Percentiles rank a stretch among this genome's conserved stretches.
These are phyloP conservation scores for Neodiprion pinetum DNA, from an alignment of 1,140 invertebrate species.

Conservation along the genomic window DNA sequence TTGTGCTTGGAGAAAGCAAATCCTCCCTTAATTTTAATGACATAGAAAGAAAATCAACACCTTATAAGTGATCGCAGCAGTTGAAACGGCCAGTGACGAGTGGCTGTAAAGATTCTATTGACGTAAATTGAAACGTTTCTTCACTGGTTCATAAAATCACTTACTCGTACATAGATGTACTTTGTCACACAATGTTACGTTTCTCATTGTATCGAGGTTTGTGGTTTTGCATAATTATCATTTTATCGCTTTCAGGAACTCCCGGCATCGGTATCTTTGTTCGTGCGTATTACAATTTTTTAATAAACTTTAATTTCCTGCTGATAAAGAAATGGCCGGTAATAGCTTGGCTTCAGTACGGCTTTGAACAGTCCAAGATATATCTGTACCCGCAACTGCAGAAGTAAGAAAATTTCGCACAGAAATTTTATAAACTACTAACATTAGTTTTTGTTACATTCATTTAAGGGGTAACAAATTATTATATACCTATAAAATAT, in stretches of 20 bases:
- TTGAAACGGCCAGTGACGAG: background rate
- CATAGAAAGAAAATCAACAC: background rate
- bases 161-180: slow-evolving; percentile 18
- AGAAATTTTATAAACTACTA: too few species aligned
- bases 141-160: background rate
- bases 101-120: slow-evolving; percentile 12
- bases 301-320: slow-evolving; percentile 17
- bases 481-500: too few species aligned
- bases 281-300: slow-evolving; percentile 22
- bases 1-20: too few species aligned
- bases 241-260: slow-evolving; percentile 29
- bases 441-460: too few species aligned
- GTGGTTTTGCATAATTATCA: background rate
- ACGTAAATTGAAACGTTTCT: background rate
- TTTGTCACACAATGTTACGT: background rate
- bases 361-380: slow-evolving; percentile 18
- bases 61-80: slow-evolving; percentile 16
- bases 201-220: background rate
- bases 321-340: slow-evolving; percentile 20
- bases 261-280: slow-evolving; percentile 33
- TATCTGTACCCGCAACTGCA: slow-evolving; percentile 16
- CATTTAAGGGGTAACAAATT: too few species aligned
- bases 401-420: too few species aligned
- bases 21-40: too few species aligned
- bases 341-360: slow-evolving; percentile 27